phyloP scores from a whole-genome alignment of 30 jellyfish, hydroid and myxozoan genomes.

The Aurelia coerulea region DNA sequence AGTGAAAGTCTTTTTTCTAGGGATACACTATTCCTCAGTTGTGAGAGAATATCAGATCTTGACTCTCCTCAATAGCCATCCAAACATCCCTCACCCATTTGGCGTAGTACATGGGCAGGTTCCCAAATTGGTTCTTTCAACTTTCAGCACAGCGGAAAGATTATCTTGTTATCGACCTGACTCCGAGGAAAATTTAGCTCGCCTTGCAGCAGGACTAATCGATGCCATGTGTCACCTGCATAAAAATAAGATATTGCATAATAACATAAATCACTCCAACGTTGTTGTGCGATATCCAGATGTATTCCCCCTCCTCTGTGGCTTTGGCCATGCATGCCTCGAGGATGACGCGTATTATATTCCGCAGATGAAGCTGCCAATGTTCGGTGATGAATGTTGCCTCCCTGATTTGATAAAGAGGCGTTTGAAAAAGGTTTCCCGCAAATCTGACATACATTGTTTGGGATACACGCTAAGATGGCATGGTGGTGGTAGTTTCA shows the following conservation, averaged over 20 bases:
- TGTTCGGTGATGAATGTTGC: not conserved
- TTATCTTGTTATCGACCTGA: not conserved
- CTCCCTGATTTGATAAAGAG: not conserved
- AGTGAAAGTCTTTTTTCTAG: not conserved
- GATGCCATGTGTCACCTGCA: too few species aligned
- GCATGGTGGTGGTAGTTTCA: too few species aligned
- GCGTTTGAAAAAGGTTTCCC: conserved; percentile 17
- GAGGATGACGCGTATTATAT: not conserved
- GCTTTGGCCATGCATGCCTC: too few species aligned
- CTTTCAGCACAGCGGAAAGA: not conserved
- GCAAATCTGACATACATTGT: too few species aligned
- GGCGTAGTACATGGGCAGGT: not conserved
- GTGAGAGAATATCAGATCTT: conserved; percentile 23
- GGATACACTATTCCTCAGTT: not conserved
- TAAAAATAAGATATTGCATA: too few species aligned
- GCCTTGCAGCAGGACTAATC: conserved; percentile 3
- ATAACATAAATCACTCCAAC: too few species aligned
- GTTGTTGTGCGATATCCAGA: too few species aligned
- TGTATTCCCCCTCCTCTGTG: too few species aligned
- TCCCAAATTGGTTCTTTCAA: not conserved
- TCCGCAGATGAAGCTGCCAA: conserved; percentile 10
- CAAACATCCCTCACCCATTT: conserved; percentile 21
- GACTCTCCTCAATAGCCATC: conserved; percentile 16
- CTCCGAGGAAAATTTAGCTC: too few species aligned
- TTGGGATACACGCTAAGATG: too few species aligned